These are phyloP conservation scores for Tenebrosternarchus preto DNA, from an alignment of 2,113 vertebrate species.

Conservation along the genomic window DNA sequence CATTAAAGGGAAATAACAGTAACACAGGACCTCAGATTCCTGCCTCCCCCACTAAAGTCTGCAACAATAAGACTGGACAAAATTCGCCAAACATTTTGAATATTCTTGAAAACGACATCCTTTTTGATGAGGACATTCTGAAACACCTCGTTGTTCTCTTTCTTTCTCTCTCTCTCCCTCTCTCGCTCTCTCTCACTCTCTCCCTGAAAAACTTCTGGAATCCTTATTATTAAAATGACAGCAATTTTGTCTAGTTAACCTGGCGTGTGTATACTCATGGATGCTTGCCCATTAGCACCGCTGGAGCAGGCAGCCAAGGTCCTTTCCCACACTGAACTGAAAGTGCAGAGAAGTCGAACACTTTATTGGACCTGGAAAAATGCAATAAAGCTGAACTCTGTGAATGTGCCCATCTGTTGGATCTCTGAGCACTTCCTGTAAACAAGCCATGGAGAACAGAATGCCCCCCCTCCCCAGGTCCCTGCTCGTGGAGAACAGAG, in stretches of 20 bases:
- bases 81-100: neutral
- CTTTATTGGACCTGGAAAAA: constrained; percentile 76
- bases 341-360: constrained; percentile 58
- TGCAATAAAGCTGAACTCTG: constrained; percentile 74
- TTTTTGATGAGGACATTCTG: neutral
- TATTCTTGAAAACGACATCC: neutral
- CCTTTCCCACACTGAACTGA: constrained; percentile 73
- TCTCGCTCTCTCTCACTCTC: neutral
- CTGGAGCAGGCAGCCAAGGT: constrained; percentile 49
- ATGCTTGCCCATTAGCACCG: neutral
- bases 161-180: neutral
- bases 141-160: neutral
- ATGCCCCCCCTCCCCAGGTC: constrained; percentile 64
- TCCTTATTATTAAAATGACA: constrained; percentile 27
- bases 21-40: no score
- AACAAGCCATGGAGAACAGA: constrained; percentile 74
- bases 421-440: constrained; percentile 75
- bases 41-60: no score
- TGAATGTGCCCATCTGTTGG: constrained; percentile 76
- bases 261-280: neutral
- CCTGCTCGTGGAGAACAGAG: constrained; percentile 43
- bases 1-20: no score
- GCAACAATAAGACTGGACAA: neutral
- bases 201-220: neutral
- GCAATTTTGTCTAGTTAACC: constrained; percentile 31